phyloP scores from a whole-genome alignment of 2,797 vertebrate species.

The Crenichthys baileyi region DNA sequence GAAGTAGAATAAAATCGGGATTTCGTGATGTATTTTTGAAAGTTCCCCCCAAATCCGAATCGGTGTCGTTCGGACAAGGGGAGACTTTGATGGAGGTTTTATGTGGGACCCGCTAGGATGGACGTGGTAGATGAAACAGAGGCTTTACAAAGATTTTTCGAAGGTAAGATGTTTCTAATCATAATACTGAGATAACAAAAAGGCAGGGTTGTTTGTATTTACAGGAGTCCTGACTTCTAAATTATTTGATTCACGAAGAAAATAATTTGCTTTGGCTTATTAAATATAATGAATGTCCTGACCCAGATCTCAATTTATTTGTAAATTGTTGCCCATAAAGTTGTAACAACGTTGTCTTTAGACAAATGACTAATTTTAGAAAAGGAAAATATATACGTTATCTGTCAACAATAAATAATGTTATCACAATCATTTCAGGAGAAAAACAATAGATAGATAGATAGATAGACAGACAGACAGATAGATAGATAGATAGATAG shows the following conservation, averaged over 20 bases:
- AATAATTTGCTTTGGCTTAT: not conserved
- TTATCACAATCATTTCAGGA: not conserved
- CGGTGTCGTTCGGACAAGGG: constrained; percentile 70
- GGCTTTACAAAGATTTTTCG: constrained; percentile 97
- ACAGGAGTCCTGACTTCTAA: not conserved
- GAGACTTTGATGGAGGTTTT: constrained; percentile 84
- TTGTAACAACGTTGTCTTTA: not conserved
- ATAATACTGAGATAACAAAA: not conserved
- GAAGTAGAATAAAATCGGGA: constrained; percentile 23
- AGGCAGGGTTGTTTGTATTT: not conserved
- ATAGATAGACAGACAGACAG: not conserved
- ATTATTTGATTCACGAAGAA: not conserved
- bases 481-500: constrained; percentile 2
- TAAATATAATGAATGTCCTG: not conserved
- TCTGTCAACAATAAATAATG: not conserved
- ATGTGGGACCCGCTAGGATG: constrained; percentile 88
- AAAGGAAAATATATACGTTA: not conserved
- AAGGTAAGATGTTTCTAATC: constrained; percentile 84
- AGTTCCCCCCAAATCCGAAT: constrained; percentile 74
- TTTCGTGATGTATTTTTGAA: constrained; percentile 71
- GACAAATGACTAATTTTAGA: not conserved
- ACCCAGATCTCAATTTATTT: not conserved
- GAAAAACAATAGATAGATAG: not conserved
- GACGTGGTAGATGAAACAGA: constrained; percentile 99
- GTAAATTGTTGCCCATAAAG: not conserved